Evolutionary conservation across 2,888 invertebrate genomes (phyloP), one percentile per base, ranked within the genome.

Genomic region (Argyra leucocephala): DNA sequence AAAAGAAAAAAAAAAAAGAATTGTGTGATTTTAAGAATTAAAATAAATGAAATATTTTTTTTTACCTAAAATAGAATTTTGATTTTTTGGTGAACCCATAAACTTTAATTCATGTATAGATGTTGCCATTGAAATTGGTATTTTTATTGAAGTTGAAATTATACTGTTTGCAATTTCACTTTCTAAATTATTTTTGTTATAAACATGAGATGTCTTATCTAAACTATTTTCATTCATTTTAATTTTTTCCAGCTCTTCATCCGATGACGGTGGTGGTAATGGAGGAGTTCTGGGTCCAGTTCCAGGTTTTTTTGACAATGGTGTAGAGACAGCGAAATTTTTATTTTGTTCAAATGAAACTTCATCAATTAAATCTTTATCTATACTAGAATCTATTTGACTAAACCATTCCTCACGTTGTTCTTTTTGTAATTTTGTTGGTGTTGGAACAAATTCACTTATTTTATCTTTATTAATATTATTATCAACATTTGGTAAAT

Each of bases 21-120:
- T n/a, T n/a, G n/a, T n/a, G n/a, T n/a, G n/a, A n/a, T n/a, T n/a
- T 48, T 48, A 18, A 48, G 12, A 18, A 48, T 48, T 18, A 48
- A 3, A 48, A 15, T 18, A 48, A 48, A 48, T 3, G n/a, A n/a
- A n/a, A n/a, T n/a, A n/a, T n/a, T n/a, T n/a, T n/a, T 15, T 12
- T 48, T 48, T 48, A 48, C 48, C 48, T 48, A 48, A 48, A 18
- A 48, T 18, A 48, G 9, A 5, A 18, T 48, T 48, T 48, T 48
- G 48, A 48, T 48, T 48, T 48, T 48, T 48, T 48, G 48, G 48
- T 48, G 48, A 48, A 48, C 48, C 48, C 48, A 48, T 48, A 48
- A 48, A 48, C n/a, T 48, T 48, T 15, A 48, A 48, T n/a, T 48
- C 48, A 48, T 48, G 48, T n/a, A 48, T 18, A 48, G 48, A 48